These are phyloP conservation scores for Peucedramus taeniatus DNA, from an alignment of 2,113 vertebrate species.

Conservation along the genomic window DNA sequence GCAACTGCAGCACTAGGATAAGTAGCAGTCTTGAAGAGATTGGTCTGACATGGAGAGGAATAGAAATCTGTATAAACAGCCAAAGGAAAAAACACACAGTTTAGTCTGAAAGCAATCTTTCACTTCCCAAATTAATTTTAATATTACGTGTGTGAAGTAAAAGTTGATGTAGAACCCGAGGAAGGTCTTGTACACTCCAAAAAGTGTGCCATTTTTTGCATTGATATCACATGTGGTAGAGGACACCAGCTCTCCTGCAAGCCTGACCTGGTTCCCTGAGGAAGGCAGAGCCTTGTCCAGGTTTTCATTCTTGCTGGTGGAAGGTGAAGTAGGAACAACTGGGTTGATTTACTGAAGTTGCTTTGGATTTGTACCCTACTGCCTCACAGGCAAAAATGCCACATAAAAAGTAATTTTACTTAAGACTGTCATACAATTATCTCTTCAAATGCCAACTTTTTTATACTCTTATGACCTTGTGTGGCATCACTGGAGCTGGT, in stretches of 20 bases:
- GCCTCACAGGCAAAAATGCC: background rate
- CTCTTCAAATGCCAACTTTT: background rate
- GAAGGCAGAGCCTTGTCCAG: background rate
- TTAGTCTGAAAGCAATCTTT: background rate
- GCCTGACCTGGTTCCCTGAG: background rate
- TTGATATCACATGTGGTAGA: background rate
- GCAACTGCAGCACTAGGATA: background rate
- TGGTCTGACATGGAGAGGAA: background rate
- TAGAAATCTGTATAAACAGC: background rate
- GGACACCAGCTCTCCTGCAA: background rate
- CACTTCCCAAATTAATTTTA: background rate
- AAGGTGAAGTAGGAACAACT: background rate
- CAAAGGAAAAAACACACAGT: background rate
- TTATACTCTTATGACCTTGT: background rate
- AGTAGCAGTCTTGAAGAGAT: background rate
- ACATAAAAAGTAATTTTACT: background rate
- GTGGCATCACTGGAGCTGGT: background rate
- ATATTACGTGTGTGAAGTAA: background rate
- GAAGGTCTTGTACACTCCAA: background rate
- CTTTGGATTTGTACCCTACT: background rate
- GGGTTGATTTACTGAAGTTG: background rate
- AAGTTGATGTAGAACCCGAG: background rate
- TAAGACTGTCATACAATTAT: background rate
- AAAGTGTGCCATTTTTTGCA: background rate
- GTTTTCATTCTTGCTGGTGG: background rate